A percentile compares a stretch with the other conserved stretches of the same genome.
phyloP scores from a whole-genome alignment of 2,797 vertebrate species.

The Mormyrus hasselquistii region DNA sequence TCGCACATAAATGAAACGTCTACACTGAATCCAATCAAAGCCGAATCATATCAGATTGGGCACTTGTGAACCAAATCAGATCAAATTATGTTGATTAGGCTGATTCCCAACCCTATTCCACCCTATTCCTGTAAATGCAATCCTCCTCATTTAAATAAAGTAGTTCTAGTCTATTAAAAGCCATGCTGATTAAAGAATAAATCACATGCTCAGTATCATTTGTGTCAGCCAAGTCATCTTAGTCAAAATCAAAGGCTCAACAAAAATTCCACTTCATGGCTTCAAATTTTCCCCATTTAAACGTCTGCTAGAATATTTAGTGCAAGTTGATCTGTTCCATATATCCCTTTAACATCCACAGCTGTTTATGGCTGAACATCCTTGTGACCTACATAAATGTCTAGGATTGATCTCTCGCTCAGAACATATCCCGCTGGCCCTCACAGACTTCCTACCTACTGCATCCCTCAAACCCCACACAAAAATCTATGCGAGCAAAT shows the following conservation, averaged over 20 bases:
- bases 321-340: not conserved
- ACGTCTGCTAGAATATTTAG: not conserved
- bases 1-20: not conserved
- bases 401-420: not conserved
- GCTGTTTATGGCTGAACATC: not conserved
- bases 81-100: not conserved
- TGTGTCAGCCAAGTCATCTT: not conserved
- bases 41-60: not conserved
- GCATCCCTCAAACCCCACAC: not conserved
- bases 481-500: not conserved
- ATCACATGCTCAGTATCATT: not conserved
- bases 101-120: not conserved
- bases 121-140: not conserved
- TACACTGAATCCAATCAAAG: not conserved
- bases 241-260: not conserved
- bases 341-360: not conserved
- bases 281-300: not conserved
- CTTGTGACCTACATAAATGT: not conserved
- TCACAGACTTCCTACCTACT: not conserved
- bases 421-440: not conserved
- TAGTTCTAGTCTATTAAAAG: not conserved
- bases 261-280: not conserved
- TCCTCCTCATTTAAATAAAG: not conserved
- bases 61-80: not conserved
- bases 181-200: slow-evolving; percentile 1